A percentile compares a stretch with the other conserved stretches of the same genome.
These are phyloP conservation scores for Andrena camellia DNA, from an alignment of 2,888 invertebrate genomes.

Conservation along the genomic window DNA sequence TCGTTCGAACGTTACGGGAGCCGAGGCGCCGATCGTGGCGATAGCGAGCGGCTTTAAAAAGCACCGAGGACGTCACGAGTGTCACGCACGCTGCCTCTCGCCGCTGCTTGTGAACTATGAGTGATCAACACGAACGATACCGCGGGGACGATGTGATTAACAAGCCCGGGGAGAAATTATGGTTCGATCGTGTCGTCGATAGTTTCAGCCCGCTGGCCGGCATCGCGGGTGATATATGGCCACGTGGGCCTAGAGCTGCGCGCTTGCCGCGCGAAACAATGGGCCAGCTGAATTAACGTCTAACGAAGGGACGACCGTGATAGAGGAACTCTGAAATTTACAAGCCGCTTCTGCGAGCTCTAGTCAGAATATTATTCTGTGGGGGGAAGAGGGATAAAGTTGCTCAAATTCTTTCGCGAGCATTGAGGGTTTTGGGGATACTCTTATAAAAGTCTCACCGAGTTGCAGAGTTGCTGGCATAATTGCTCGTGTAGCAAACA, in stretches of 20 bases:
- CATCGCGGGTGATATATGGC: conserved; percentile 45
- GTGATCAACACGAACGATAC: conserved; percentile 69
- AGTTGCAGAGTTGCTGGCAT: background rate
- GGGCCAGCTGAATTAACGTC: conserved; percentile 1
- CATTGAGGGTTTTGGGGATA: too few relatives aligned
- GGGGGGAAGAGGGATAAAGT: background rate
- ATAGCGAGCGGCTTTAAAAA: conserved; percentile 61
- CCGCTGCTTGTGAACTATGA: conserved; percentile 63
- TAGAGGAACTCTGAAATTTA: background rate
- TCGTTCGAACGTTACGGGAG: conserved; percentile 58
- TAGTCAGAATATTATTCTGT: background rate
- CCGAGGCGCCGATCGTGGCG: conserved; percentile 55
- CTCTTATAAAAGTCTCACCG: background rate
- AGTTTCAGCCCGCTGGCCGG: conserved; percentile 51
- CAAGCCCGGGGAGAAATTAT: conserved; percentile 64
- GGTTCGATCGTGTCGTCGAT: conserved; percentile 68
- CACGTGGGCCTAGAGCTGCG: conserved; percentile 7
- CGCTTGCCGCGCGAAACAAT: conserved; percentile 28
- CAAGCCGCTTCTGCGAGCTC: background rate
- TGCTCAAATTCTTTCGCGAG: too few relatives aligned
- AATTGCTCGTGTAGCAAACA: background rate
- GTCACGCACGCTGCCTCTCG: conserved; percentile 63
- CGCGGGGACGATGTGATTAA: conserved; percentile 66
- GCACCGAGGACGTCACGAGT: conserved; percentile 63
- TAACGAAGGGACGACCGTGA: conserved; percentile 24